Conservation (phyloP, 2,797 vertebrate species). For the Micromesistius poutassou region DNA sequence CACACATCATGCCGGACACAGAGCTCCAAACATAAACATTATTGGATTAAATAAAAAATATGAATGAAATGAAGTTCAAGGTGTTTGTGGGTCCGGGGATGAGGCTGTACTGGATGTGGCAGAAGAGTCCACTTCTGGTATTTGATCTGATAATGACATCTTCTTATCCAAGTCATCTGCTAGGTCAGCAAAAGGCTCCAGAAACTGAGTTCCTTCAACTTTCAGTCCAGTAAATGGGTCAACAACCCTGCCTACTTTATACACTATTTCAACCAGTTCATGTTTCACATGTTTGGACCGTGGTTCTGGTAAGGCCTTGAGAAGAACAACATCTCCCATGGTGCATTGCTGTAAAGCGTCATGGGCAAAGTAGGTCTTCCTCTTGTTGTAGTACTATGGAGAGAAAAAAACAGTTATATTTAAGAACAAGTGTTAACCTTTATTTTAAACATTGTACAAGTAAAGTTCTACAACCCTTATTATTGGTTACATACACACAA, state of each 20-base stretch:
- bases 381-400: slow-evolving; percentile 91
- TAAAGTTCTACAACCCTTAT: neutral
- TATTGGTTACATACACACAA: neutral
- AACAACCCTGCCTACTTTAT: slow-evolving; percentile 89
- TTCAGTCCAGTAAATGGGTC: slow-evolving; percentile 89
- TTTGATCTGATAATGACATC: slow-evolving; percentile 71
- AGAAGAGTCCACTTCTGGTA: slow-evolving; percentile 78
- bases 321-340: slow-evolving; percentile 88
- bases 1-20: neutral
- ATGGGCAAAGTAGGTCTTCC: slow-evolving; percentile 96
- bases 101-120: slow-evolving; percentile 46
- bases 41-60: slow-evolving; percentile 8
- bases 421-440: neutral
- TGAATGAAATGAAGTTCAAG: slow-evolving; percentile 31
- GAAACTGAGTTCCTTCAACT: slow-evolving; percentile 80
- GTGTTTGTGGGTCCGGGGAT: slow-evolving; percentile 34
- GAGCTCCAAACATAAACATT: slow-evolving; percentile 31
- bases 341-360: slow-evolving; percentile 86
- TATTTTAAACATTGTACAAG: neutral
- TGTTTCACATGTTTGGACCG: slow-evolving; percentile 90
- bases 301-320: slow-evolving; percentile 84
- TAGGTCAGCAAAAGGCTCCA: slow-evolving; percentile 75
- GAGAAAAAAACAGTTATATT: slow-evolving; percentile 8
- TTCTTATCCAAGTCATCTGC: slow-evolving; percentile 54
- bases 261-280: slow-evolving; percentile 88